Evolutionary conservation across 2,113 vertebrate genomes (phyloP).

Genomic region (Pholis gunnellus): DNA sequence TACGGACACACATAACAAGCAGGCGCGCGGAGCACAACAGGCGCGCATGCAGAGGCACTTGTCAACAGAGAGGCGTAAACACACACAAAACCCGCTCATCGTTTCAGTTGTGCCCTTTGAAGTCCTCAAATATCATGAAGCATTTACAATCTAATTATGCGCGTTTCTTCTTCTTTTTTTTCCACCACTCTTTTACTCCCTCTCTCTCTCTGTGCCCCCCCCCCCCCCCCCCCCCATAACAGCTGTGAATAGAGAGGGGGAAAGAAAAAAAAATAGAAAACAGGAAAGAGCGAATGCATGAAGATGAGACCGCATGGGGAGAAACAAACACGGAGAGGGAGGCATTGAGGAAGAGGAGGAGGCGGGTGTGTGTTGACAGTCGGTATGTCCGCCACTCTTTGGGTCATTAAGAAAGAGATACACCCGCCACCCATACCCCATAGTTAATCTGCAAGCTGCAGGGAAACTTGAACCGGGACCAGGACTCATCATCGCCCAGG

Average conservation of each 20-base stretch:
- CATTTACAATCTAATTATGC: constrained; percentile 82
- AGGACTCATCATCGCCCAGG: constrained; percentile 47
- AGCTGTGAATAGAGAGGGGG: constrained; percentile 39
- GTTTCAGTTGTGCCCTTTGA: constrained; percentile 75
- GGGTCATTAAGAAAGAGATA: constrained; percentile 68
- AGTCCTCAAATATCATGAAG: constrained; percentile 76
- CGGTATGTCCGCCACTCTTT: constrained; percentile 67
- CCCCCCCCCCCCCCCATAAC: background rate
- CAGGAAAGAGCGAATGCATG: constrained; percentile 7
- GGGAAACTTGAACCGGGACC: constrained; percentile 58
- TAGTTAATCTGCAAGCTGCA: constrained; percentile 41
- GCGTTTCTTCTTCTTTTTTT: constrained; percentile 9
- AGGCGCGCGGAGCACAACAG: constrained; percentile 11
- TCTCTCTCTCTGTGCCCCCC: constrained; percentile 5
- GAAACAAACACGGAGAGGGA: constrained; percentile 58
- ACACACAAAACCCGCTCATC: constrained; percentile 48
- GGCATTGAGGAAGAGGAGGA: constrained; percentile 19
- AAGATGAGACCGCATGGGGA: constrained; percentile 40
- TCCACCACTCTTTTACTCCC: constrained; percentile 4
- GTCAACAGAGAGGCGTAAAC: constrained; percentile 45
- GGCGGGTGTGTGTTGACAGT: constrained; percentile 77
- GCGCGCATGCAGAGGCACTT: constrained; percentile 19
- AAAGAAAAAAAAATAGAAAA: constrained; percentile 4
- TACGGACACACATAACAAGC: constrained; percentile 24
- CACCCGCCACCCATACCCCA: constrained; percentile 41